These are phyloP conservation scores for Rhinolophus sinicus DNA, from an alignment of 2,113 vertebrate genomes.

Conservation along the genomic window DNA sequence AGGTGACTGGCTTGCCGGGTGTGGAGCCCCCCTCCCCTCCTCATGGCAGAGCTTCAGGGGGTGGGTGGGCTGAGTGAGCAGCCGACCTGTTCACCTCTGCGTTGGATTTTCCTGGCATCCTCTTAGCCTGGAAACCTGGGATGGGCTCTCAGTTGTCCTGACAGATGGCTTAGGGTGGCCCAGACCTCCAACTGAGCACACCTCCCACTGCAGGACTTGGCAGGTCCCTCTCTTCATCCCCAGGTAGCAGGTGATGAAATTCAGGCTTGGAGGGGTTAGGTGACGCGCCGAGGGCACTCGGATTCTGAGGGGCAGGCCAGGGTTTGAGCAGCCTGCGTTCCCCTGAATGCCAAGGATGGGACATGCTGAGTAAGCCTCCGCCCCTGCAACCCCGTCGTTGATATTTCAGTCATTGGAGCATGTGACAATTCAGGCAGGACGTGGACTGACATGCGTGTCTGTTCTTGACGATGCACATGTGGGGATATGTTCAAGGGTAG, in stretches of 20 bases:
- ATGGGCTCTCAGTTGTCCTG: background rate
- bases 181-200: too few species aligned
- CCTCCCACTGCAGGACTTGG: background rate
- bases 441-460: background rate
- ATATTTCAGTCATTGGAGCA: too few species aligned
- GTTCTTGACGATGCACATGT: background rate
- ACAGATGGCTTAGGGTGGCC: background rate
- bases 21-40: too few species aligned
- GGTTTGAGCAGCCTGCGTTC: too few species aligned
- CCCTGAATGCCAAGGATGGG: accelerated
- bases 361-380: background rate
- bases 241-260: background rate
- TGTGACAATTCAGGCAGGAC: background rate
- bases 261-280: background rate
- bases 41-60: too few species aligned
- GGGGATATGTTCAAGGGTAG: background rate
- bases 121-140: too few species aligned
- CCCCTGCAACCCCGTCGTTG: too few species aligned
- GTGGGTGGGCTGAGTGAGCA: too few species aligned
- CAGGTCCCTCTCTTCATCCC: accelerated
- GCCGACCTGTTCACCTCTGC: too few species aligned
- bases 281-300: background rate
- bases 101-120: background rate
- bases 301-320: too few species aligned
- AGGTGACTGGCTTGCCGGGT: too few species aligned